Evolutionary conservation across 1,140 invertebrate species (phyloP).

Genomic region (Neodiprion fabricii): DNA sequence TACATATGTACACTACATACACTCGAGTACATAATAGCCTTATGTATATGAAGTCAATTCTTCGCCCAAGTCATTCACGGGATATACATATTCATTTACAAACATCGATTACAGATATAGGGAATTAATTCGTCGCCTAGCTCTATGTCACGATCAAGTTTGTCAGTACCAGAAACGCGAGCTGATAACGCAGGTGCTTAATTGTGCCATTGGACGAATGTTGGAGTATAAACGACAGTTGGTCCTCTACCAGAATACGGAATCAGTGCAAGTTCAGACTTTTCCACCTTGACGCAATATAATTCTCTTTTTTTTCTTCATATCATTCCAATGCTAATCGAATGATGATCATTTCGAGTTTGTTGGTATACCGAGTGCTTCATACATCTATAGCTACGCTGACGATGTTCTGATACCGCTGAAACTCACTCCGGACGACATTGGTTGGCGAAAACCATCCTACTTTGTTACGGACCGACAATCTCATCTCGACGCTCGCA

Average conservation of each 20-base stretch:
- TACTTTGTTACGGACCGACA: constrained; percentile 41
- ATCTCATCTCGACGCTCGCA: constrained; percentile 34
- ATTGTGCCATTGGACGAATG: constrained; percentile 55
- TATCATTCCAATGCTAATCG: too few relatives aligned
- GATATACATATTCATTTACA: neutral
- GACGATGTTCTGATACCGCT: constrained; percentile 65
- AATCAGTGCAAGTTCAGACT: constrained; percentile 41
- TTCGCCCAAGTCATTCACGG: neutral
- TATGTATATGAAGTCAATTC: too few relatives aligned
- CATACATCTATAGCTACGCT: constrained; percentile 59
- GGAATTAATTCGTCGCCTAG: constrained; percentile 45
- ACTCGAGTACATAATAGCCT: too few relatives aligned
- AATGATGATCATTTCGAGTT: too few relatives aligned
- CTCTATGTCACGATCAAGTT: constrained; percentile 67
- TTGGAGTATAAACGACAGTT: constrained; percentile 49
- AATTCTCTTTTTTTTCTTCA: too few relatives aligned
- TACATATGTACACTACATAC: too few relatives aligned
- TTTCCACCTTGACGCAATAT: neutral
- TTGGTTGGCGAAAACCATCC: constrained; percentile 39
- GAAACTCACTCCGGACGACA: constrained; percentile 63
- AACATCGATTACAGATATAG: constrained; percentile 41
- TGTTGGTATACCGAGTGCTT: too few relatives aligned
- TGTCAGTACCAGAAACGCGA: constrained; percentile 69
- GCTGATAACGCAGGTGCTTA: constrained; percentile 64
- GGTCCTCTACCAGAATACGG: constrained; percentile 34